Evolutionary conservation across 2,113 vertebrate species (phyloP), one percentile per base, ranked within the genome.

Genomic region (Cromileptes altivelis): DNA sequence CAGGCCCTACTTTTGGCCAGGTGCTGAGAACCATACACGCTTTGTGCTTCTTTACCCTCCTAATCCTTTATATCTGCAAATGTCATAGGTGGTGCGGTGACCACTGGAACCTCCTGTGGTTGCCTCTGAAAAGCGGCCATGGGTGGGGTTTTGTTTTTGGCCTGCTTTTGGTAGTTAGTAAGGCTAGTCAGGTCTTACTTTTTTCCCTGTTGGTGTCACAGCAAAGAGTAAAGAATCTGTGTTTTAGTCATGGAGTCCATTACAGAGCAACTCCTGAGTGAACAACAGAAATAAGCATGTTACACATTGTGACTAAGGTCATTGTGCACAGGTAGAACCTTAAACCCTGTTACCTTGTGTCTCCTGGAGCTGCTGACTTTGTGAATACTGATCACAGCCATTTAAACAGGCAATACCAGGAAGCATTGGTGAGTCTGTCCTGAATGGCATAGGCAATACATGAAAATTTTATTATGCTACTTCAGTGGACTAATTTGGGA

Each of bases 381-480:
- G 11, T 76, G 10, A 45, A 25, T 45, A 42, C 77, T 75, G 82
- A 76, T 49, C 42, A 53, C 19, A 13, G 37, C 37, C 33, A 72
- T 64, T 81, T 70, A 67, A 53, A 9, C 42, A 45, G 42, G 8
- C 8, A 45, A 12, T 45, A 77, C 27, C 57, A 64, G 80, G 63
- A 63, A 63, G 40, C 23, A 52, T 56, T 37, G 42, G 42, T 4
- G 27, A 40, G 73, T 73, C 30, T 60, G 30, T 72, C 68, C 33
- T 68, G 56, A 61, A 69, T 74, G 56, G 33, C 74, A 53, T 73
- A 73, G 73, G 45, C 70, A 68, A 56, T 37, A 62, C 62, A 74
- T 73, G 61, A 74, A 73, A 37, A 79, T 73, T 19, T 70, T 21
- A 85, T 85, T 52, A 50, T 52, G 70, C 49, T 63, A n/a, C 49